These are phyloP conservation scores for Acrobasis suavella DNA, from an alignment of 2,888 invertebrate genomes.

Conservation along the genomic window DNA sequence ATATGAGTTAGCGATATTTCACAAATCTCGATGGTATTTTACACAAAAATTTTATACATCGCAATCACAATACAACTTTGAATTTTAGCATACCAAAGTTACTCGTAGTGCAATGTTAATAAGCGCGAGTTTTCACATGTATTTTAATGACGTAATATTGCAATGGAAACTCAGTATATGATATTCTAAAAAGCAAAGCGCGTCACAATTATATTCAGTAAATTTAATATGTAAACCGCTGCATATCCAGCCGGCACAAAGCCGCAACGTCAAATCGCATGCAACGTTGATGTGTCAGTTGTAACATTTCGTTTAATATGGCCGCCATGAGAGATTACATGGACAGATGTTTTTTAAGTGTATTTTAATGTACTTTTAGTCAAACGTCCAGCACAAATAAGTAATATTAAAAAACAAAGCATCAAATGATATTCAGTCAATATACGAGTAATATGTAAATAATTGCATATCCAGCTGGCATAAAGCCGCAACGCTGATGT, in stretches of 20 bases:
- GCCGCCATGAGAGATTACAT: neutral
- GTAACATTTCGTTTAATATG: conserved; percentile 50
- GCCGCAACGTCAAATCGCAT: conserved; percentile 60
- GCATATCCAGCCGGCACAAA: conserved; percentile 51
- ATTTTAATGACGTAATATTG: neutral
- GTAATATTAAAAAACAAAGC: too few relatives aligned
- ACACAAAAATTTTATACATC: too few relatives aligned
- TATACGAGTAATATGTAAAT: too few relatives aligned
- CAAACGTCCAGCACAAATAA: too few relatives aligned
- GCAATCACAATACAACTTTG: too few relatives aligned
- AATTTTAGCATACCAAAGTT: too few relatives aligned
- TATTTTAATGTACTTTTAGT: too few relatives aligned
- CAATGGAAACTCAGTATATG: neutral
- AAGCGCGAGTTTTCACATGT: neutral
- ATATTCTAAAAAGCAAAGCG: conserved; percentile 5
- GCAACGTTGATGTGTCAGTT: conserved; percentile 56
- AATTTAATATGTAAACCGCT: conserved; percentile 34
- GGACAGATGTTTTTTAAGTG: neutral
- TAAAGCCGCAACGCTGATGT: too few relatives aligned
- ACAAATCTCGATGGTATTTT: too few relatives aligned
- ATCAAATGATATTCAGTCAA: too few relatives aligned
- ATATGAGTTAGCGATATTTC: too few relatives aligned
- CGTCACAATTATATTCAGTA: conserved; percentile 22
- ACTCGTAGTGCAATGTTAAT: neutral
- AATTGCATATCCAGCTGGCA: too few relatives aligned